These are phyloP conservation scores for Macrophya annulata DNA, from an alignment of 2,888 invertebrate genomes.

Conservation along the genomic window DNA sequence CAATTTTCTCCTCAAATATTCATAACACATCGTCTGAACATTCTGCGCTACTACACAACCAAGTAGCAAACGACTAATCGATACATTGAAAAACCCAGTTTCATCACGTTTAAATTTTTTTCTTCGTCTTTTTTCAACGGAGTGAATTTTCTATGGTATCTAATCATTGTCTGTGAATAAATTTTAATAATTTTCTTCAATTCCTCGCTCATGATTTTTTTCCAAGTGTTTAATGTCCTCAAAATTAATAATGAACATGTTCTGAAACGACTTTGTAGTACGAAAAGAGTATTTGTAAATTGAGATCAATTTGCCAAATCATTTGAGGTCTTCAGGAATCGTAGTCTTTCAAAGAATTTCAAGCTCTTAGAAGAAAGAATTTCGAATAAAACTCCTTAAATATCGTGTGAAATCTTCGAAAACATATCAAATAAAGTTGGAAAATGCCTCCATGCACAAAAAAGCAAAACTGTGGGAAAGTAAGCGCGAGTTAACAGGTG, in stretches of 20 bases:
- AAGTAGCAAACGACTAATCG: not conserved
- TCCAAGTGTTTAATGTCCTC: too few relatives aligned
- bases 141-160: not conserved
- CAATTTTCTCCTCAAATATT: conserved; percentile 71
- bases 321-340: not conserved
- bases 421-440: not conserved
- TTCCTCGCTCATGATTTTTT: too few relatives aligned
- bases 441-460: not conserved
- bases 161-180: not conserved
- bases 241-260: too few relatives aligned
- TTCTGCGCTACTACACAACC: conserved; percentile 16
- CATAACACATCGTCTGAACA: conserved; percentile 58
- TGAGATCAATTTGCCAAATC: not conserved
- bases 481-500: conserved; percentile 68
- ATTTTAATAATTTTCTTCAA: not conserved
- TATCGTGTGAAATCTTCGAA: not conserved
- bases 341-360: not conserved
- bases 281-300: too few relatives aligned
- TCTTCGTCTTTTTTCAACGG: not conserved
- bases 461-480: conserved; percentile 25
- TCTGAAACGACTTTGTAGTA: too few relatives aligned
- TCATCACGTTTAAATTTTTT: not conserved
- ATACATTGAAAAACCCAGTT: not conserved
- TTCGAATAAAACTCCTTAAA: not conserved
- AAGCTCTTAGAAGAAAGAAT: not conserved